Base-by-base conservation (phyloP, 1,140 invertebrate species). In the Drosophila tsacasi region DNA sequence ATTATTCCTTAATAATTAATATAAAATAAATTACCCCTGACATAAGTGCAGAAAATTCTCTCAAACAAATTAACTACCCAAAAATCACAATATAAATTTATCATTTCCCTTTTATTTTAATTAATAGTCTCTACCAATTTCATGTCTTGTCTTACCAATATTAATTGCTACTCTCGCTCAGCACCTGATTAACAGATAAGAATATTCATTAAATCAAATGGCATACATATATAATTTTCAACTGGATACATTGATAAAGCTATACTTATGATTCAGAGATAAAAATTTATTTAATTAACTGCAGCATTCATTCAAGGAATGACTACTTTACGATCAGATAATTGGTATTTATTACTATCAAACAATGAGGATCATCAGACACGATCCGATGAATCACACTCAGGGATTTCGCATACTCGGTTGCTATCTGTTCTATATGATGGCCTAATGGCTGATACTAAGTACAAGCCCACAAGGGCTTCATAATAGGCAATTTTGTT, bases 401-500 rank as follows among this genome's bases (percentile, higher is more conserved):
- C n/a, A 23, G 40, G 63, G 19, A 42, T 62, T 61, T 60, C 55
- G 19, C 5, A 37, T 30, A 47, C 32, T 66, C 15, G 3, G 6
- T 9, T 30, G 32, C 25, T 66, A 66, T 49, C 65, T 39, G 25
- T 13, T 12, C 25, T 23, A 21, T 23, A 21, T 30, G 37, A 60
- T 65, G 57, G 57, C 19, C 57, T n/a, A 65, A 74, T 61, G 46
- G 23, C 32, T 71, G 8, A 69, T 35, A 69, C 35, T 39, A 39
- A 69, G 25, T 49, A 15, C n/a, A 50, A 39, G n/a, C 13, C 23
- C 10, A 37, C 25, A 13, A 52, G 47, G 39, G 42, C 60, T 74
- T 61, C 47, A 40, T 63, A 63, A 61, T 62, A 40, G 30, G 35
- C 50, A 46, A 25, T 42, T 66, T 69, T 19, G 21, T 42, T 15